Conservation (phyloP, 2,888 invertebrate species). For the Eristalinus sepulchralis region DNA sequence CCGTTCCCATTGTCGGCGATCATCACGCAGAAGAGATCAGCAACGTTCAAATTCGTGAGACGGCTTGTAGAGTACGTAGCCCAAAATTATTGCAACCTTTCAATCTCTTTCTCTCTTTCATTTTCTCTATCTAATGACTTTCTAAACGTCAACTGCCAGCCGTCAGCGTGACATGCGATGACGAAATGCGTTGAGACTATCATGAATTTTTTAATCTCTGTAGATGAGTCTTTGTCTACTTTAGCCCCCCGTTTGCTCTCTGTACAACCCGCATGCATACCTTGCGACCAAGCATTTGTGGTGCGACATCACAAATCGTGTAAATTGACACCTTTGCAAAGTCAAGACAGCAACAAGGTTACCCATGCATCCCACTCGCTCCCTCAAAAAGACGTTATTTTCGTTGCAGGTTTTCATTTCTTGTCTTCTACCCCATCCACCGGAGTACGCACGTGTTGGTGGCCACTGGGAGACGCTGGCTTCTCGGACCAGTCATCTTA, state of each 20-base stretch:
- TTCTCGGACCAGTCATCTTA: slow-evolving; percentile 93
- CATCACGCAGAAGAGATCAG: slow-evolving; percentile 40
- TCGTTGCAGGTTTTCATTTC: slow-evolving; percentile 86
- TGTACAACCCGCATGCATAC: background rate
- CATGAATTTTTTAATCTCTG: background rate
- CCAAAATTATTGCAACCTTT: background rate
- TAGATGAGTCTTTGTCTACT: background rate
- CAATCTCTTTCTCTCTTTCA: background rate
- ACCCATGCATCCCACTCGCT: background rate
- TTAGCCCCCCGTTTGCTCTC: background rate
- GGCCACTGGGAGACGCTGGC: slow-evolving; percentile 97
- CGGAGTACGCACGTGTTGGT: slow-evolving; percentile 96
- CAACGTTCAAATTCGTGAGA: slow-evolving; percentile 48
- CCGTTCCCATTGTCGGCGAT: slow-evolving; percentile 29
- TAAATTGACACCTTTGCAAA: background rate
- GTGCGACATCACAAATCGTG: background rate
- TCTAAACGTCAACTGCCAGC: background rate
- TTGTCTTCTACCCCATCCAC: slow-evolving; percentile 97
- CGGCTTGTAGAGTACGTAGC: slow-evolving; percentile 54
- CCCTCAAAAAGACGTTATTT: background rate
- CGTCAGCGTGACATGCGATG: background rate
- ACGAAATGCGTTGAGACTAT: background rate
- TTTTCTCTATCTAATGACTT: background rate
- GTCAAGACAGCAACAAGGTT: background rate
- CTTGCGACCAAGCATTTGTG: background rate